Evolutionary conservation across 2,888 invertebrate species (phyloP).

Genomic region (Oxycera nigricornis): DNA sequence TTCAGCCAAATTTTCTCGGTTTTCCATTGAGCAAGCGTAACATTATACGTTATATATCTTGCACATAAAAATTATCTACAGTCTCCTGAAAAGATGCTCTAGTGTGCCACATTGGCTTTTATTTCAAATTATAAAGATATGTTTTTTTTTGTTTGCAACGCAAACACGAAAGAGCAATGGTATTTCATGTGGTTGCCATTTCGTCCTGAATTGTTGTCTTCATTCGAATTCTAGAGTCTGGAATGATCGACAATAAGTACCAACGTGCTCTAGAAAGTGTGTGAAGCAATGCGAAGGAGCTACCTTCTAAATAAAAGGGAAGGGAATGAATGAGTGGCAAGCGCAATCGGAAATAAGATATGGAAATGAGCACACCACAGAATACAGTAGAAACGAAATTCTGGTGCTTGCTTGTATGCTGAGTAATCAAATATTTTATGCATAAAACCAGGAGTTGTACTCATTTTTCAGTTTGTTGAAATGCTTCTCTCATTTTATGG

Average conservation of each 20-base stretch:
- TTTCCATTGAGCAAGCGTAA: background rate
- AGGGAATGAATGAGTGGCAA: background rate
- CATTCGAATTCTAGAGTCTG: background rate
- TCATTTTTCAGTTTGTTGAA: background rate
- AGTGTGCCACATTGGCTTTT: conserved; percentile 21
- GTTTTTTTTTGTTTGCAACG: background rate
- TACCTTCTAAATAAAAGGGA: background rate
- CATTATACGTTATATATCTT: conserved; percentile 22
- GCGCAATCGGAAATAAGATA: background rate
- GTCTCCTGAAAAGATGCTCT: background rate
- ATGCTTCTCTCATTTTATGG: background rate
- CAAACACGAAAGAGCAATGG: background rate
- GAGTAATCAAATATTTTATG: conserved; percentile 30
- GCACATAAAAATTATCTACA: conserved; percentile 9
- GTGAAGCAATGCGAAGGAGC: background rate
- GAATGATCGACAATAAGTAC: background rate
- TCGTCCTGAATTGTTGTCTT: background rate
- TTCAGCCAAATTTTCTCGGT: background rate
- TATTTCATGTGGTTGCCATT: background rate
- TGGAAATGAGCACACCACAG: conserved; percentile 1
- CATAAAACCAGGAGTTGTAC: background rate
- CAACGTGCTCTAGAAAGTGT: background rate
- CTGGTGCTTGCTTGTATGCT: background rate
- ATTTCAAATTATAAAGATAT: conserved; percentile 14
- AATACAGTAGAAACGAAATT: background rate